Conservation (phyloP, 2,797 vertebrate species). For the Brotula barbata region DNA sequence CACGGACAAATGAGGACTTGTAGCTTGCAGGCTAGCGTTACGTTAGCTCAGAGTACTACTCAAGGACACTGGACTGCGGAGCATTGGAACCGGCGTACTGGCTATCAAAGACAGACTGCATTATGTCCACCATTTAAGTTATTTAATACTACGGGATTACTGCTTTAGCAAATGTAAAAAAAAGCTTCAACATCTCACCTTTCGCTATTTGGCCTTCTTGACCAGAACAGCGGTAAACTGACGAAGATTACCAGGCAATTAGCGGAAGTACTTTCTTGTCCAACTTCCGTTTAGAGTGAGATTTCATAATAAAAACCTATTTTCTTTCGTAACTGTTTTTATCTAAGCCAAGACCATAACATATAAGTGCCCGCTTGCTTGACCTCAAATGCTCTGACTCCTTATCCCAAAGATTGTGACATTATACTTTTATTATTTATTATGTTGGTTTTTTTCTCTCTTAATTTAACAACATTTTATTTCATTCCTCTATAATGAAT, state of each 20-base stretch:
- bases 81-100: conserved; percentile 16
- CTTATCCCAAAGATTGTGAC: too few species aligned
- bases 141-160: too few species aligned
- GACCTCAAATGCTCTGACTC: too few species aligned
- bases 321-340: too few species aligned
- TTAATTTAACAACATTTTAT: too few species aligned
- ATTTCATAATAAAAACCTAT: conserved; percentile 42
- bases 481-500: too few species aligned
- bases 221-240: conserved; percentile 79
- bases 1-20: neutral
- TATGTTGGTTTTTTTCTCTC: too few species aligned
- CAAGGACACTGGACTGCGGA: conserved; percentile 66
- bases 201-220: conserved; percentile 85
- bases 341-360: too few species aligned
- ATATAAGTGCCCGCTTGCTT: too few species aligned
- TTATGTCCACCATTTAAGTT: fast-evolving
- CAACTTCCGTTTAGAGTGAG: conserved; percentile 11
- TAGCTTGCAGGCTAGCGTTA: conserved; percentile 30
- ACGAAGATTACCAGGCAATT: conserved; percentile 17
- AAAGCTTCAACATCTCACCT: conserved; percentile 67
- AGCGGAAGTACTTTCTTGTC: conserved; percentile 19
- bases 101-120: neutral
- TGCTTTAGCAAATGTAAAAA: neutral
- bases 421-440: too few species aligned
- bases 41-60: conserved; percentile 59